phyloP scores from a whole-genome alignment of 2,888 invertebrate genomes.

The Tubulanus polymorphus region DNA sequence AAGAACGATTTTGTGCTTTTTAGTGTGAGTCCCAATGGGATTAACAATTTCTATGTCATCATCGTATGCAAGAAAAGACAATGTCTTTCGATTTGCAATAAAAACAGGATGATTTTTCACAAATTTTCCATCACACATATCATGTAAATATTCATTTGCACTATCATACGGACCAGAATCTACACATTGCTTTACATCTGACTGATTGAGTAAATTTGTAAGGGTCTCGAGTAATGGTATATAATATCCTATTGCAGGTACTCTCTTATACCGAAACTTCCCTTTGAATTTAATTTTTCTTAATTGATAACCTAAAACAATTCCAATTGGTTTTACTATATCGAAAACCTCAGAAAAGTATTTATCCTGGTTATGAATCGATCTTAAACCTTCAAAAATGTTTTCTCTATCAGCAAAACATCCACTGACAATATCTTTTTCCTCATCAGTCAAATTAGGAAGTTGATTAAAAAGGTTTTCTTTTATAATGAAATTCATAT shows the following conservation, averaged over 20 bases:
- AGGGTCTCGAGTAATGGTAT: constrained; percentile 11
- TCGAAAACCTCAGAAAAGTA: not conserved
- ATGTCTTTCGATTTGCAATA: not conserved
- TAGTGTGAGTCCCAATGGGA: constrained; percentile 12
- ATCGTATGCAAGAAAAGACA: constrained; percentile 3
- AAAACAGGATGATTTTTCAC: constrained; percentile 3
- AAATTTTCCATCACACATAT: constrained; percentile 7
- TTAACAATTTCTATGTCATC: constrained; percentile 12
- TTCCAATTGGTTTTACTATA: not conserved
- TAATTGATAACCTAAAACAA: not conserved
- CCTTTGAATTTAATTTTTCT: not conserved
- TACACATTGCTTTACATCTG: constrained; percentile 3
- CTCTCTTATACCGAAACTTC: not conserved
- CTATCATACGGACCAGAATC: not conserved
- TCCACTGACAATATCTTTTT: too few relatives aligned
- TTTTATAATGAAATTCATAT: too few relatives aligned
- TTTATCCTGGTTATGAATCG: not conserved
- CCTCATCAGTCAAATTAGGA: too few relatives aligned
- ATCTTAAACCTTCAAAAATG: not conserved
- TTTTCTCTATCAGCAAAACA: too few relatives aligned
- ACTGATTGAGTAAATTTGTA: constrained; percentile 5
- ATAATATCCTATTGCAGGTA: constrained; percentile 6
- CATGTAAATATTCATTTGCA: not conserved
- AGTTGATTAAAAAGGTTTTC: too few relatives aligned
- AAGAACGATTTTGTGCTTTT: constrained; percentile 5